Evolutionary conservation across 2,888 invertebrate species (phyloP), one percentile per base, ranked within the genome.

Genomic region (Leucophora obtusa): DNA sequence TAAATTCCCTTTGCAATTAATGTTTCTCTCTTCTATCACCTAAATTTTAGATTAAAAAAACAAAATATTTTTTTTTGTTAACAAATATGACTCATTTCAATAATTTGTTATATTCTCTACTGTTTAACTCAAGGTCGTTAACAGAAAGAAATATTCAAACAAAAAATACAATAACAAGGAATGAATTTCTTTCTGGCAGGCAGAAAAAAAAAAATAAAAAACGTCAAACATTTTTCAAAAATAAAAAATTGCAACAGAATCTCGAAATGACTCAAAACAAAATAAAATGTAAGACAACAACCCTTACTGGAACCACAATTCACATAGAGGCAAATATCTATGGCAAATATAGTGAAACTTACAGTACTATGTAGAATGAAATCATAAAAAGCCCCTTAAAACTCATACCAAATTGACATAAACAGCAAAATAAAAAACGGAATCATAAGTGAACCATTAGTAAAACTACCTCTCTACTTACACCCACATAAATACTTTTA

Each of bases 71-170:
- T 50, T 14, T 11, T 28, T 15, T n/a, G 7, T 28, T n/a, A 28
- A 33, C 6, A 47, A 47, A n/a, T 38, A 76, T 77, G 71, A 77
- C 53, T 77, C 77, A 77, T 59, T 77, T 59, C 65, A 60, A 66
- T 71, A 77, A 60, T 71, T 76, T 35, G 21, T 77, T 71, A 66
- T 66, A 77, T 77, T 66, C 14, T 77, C 65, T 59, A 71, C 71
- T 71, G 70, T 54, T 75, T 71, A 71, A 71, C 82, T 82, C 83
- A 83, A 83, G 83, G 83, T 83, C 83, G 83, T 79, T 83, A 72
- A 79, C 76, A 74, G 62, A 83, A 76, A 74, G 11, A 54, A 58
- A 54, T 60, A 7, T 28, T 76, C 63, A 70, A 62, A 63, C 21
- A 59, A 14, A 73, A 73, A 68, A 28, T 33, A 51, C 59, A 59